These are phyloP conservation scores for Microctenopoma lineatum DNA, from an alignment of 2,797 vertebrate species.

Conservation along the genomic window DNA sequence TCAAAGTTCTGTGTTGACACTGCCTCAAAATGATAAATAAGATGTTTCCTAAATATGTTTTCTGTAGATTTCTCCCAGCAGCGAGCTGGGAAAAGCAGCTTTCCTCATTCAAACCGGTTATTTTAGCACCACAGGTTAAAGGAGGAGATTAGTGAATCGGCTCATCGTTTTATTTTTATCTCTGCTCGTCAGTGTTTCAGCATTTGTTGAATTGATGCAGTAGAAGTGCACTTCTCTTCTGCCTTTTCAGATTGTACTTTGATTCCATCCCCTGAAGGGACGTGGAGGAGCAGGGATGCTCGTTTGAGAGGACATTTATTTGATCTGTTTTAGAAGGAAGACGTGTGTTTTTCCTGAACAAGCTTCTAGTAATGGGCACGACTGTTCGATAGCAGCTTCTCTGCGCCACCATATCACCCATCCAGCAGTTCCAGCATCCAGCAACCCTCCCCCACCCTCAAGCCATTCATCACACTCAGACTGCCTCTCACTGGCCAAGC, in stretches of 20 bases:
- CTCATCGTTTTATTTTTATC: neutral
- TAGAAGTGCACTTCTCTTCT: neutral
- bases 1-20: no score
- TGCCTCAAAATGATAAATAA: no score
- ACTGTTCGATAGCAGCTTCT: constrained; percentile 36
- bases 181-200: neutral
- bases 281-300: neutral
- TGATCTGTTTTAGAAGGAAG: neutral
- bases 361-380: constrained; percentile 34
- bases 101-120: no score
- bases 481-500: constrained; percentile 51
- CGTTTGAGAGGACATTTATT: constrained; percentile 6
- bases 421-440: constrained; percentile 16
- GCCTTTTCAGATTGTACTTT: constrained; percentile 5
- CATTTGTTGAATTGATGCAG: neutral
- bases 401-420: constrained; percentile 12
- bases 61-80: no score
- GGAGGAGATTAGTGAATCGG: neutral
- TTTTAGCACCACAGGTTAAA: no score
- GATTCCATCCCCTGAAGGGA: neutral
- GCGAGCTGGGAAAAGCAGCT: no score
- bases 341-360: constrained; percentile 23
- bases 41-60: no score
- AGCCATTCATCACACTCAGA: constrained; percentile 64
- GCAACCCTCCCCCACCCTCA: neutral